Evolutionary conservation across 2,888 invertebrate genomes (phyloP), one percentile per base, ranked within the genome.

Genomic region (Danaus chrysippus): DNA sequence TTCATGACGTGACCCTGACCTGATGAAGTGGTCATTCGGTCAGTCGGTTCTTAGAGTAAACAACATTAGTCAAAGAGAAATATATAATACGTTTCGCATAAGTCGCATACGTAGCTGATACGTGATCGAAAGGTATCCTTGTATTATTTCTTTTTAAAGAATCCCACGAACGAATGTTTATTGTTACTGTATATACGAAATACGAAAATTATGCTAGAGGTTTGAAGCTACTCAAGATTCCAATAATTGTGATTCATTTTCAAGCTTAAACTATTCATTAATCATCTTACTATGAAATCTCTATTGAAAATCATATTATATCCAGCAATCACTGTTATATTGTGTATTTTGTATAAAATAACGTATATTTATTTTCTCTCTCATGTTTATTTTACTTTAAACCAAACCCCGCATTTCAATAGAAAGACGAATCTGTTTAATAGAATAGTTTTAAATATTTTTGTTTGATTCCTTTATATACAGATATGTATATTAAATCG

Each of bases 1-100:
- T 57, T 65, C 19, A 17, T 61, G 55, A 49, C 43, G 6, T 63
- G 62, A 62, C 70, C 71, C 58, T 70, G 70, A 71, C 70, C 68
- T 58, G 64, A 58, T 61, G 64, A 56, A 62, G 55, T 60, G 62
- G 43, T 46, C 46, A 15, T 49, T 15, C 17, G 23, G 42, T 54
- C 17, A 53, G 8, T 10, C 46, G 44, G 19, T 46, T 8, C 19
- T 15, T 43, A 15, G 46, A 42, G 43, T 58, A 58, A 62, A 58
- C 49, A 62, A 58, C 58, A 54, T 62, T 44, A 23, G 19, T 59
- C 54, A 49, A 49, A 49, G 17, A 17, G 13, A 9, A 17, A 10
- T 17, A 17, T 17, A 49, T 46, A n/a, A 46, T 15, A 17, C 17
- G 17, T 17, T 53, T 12, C 42, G n/a, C 34, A 53, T 58, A 58